Base-by-base conservation (phyloP, 2,113 vertebrate species). In the Psettodes erumei region DNA sequence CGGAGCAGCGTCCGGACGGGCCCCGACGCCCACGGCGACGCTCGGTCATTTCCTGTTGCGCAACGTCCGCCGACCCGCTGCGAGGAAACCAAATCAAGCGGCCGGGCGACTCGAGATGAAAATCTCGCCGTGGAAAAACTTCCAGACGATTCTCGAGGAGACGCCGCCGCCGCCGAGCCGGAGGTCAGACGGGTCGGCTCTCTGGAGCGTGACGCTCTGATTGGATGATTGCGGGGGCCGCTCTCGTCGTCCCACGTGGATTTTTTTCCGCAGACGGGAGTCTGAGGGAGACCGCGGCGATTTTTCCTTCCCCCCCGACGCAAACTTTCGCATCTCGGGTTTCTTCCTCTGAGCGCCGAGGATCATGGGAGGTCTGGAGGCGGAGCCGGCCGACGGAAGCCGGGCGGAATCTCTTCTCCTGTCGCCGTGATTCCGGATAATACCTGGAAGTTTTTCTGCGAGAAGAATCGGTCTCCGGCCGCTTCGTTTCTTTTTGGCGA, bases 381-480 rank as follows among this genome's bases (percentile, higher is more conserved):
- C 19, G 12, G 19, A 5, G 8, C 18, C 5, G n/a, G 51, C 2
- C 8, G 23, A n/a, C 0, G 28, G 38, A 47, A n/a, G 8, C 19
- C 6, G 15, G 21, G 16, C 3, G 4, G 21, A 6, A n/a, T 21
- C n/a, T 47, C n/a, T n/a, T 47, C 7, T n/a, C 18, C 13, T 12
- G 19, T 4, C 35, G 3, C 25, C n/a, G 85, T 85, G 82, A 62
- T 88, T 1, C 81, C 86, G n/a, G n/a, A n/a, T n/a, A n/a, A n/a
- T n/a, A n/a, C n/a, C n/a, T n/a, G n/a, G n/a, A n/a, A n/a, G n/a
- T n/a, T n/a, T n/a, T n/a, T n/a, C n/a, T n/a, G n/a, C n/a, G n/a
- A n/a, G n/a, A n/a, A n/a, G n/a, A n/a, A n/a, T n/a, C n/a, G n/a
- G n/a, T n/a, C n/a, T n/a, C n/a, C n/a, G n/a, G n/a, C n/a, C n/a